Conservation (phyloP, 2,113 vertebrate species). For the Micronisus gabar region DNA sequence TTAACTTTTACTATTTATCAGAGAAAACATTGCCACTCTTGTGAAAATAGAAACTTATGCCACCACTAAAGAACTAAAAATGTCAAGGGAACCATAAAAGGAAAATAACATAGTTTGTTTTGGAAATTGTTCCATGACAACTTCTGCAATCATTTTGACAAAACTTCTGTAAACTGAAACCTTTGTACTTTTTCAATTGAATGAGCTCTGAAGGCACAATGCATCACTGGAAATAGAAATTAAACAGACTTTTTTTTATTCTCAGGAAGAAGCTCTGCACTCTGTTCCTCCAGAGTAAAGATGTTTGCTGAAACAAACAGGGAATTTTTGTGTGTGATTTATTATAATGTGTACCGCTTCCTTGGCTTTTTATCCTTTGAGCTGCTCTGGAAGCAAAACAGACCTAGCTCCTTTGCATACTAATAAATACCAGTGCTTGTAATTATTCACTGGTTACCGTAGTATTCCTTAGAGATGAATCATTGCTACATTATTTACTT, state of each 20-base stretch:
- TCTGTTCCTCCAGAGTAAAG: constrained; percentile 26
- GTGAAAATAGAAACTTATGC: background rate
- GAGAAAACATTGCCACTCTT: background rate
- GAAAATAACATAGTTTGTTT: constrained; percentile 47
- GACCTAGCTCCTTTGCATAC: constrained; percentile 69
- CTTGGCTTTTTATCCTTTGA: constrained; percentile 68
- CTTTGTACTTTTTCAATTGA: constrained; percentile 31
- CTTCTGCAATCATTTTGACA: constrained; percentile 39
- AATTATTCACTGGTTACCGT: constrained; percentile 70
- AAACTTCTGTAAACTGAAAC: constrained; percentile 57
- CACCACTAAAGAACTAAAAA: constrained; percentile 6
- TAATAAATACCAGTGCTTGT: constrained; percentile 70
- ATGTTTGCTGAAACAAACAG: constrained; percentile 29
- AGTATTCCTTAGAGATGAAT: constrained; percentile 68
- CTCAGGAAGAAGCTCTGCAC: constrained; percentile 16
- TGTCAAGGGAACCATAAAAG: constrained; percentile 41
- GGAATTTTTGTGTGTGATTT: constrained; percentile 63
- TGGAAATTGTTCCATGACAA: constrained; percentile 31
- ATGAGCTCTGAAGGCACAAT: constrained; percentile 52
- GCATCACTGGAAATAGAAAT: constrained; percentile 64
- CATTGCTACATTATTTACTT: constrained; percentile 69
- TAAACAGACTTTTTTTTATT: constrained; percentile 12
- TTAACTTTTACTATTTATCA: constrained; percentile 16
- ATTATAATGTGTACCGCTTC: constrained; percentile 59
- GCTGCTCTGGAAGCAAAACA: constrained; percentile 63